phyloP scores from a whole-genome alignment of 2,797 vertebrate genomes.

The Eulemur albifrons region DNA sequence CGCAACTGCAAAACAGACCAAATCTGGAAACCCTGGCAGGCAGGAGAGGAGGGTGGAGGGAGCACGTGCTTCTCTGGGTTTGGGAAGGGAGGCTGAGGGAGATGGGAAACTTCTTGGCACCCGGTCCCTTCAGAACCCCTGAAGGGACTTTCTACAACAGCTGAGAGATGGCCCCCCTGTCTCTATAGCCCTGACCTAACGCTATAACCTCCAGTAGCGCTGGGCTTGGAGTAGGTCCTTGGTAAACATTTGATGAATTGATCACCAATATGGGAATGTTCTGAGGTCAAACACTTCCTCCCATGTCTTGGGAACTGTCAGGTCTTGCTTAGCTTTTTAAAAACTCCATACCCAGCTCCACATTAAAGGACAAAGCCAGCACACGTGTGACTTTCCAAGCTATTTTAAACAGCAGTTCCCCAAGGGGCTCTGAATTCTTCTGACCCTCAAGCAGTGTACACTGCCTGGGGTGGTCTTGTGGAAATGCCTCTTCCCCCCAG shows the following conservation, averaged over 20 bases:
- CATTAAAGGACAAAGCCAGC: not conserved
- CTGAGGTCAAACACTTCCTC: not conserved
- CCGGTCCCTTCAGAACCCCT: not conserved
- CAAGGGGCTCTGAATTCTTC: not conserved
- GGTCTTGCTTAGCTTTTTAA: constrained; percentile 5
- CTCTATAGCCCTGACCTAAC: not conserved
- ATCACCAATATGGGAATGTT: not conserved
- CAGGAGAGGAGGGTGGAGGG: constrained; percentile 51
- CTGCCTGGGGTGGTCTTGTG: not conserved
- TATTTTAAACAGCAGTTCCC: not conserved
- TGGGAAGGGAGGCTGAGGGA: constrained; percentile 9
- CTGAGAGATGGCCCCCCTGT: not conserved
- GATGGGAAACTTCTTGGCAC: constrained; percentile 21
- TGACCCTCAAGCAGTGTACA: not conserved
- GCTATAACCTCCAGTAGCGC: not conserved
- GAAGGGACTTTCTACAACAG: not conserved
- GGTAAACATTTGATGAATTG: not conserved
- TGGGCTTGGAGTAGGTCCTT: not conserved
- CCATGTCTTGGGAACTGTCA: not conserved
- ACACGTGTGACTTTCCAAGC: not conserved
- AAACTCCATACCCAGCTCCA: not conserved
- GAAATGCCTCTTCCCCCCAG: not conserved
- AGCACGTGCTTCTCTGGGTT: not conserved
- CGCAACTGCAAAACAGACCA: constrained; percentile 73
- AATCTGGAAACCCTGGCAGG: constrained; percentile 73